Evolutionary conservation across 2,888 invertebrate genomes (phyloP).

Genomic region (Prionchulus punctatus): DNA sequence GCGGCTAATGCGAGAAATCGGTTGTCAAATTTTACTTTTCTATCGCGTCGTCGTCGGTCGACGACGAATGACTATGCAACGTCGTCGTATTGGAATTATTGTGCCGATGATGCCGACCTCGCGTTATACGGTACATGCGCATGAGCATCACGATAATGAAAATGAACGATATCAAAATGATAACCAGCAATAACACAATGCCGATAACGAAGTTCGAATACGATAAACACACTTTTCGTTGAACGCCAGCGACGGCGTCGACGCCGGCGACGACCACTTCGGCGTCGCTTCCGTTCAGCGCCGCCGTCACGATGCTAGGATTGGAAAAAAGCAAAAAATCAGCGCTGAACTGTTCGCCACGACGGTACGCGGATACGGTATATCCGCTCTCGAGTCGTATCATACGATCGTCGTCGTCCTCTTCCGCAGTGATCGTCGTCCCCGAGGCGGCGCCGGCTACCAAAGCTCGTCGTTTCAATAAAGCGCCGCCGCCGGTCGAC

Average conservation of each 20-base stretch:
- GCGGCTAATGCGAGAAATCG: no score
- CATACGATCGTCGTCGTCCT: neutral
- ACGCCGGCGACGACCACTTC: neutral
- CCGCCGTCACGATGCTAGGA: neutral
- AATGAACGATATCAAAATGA: neutral
- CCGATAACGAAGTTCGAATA: neutral
- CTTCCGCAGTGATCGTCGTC: neutral
- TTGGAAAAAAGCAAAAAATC: neutral
- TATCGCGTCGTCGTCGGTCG: no score
- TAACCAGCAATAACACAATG: neutral
- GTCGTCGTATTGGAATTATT: no score
- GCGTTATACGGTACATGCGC: neutral
- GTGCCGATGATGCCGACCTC: no score
- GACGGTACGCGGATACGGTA: neutral
- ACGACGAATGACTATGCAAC: no score
- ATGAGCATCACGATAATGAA: neutral
- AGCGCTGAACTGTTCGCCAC: neutral
- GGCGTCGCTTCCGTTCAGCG: neutral
- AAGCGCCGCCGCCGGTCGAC: neutral
- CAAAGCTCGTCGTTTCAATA: neutral
- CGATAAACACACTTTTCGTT: neutral
- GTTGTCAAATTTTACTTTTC: no score
- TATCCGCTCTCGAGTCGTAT: neutral
- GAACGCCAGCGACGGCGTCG: neutral
- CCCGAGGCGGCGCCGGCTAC: no score